Percentiles rank a stretch among this genome's conserved stretches.
Evolutionary conservation across 2,797 vertebrate genomes (phyloP).

Genomic region (Tarsius wallacei): DNA sequence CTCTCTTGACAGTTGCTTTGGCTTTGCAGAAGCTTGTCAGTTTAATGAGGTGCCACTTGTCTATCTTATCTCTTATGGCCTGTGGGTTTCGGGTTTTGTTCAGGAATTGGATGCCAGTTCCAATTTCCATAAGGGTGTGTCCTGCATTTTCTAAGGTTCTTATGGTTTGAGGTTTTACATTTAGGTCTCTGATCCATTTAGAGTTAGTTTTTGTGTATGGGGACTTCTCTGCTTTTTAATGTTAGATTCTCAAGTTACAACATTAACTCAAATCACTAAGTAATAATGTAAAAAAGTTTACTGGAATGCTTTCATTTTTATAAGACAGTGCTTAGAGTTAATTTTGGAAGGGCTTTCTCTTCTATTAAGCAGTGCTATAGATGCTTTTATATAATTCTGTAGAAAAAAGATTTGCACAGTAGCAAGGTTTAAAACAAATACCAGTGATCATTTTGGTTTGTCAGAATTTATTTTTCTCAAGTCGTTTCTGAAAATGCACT

Average conservation of each 20-base stretch:
- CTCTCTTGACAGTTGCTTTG: too few species aligned
- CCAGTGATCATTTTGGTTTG: slow-evolving; percentile 62
- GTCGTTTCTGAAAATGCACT: slow-evolving; percentile 77
- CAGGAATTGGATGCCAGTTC: too few species aligned
- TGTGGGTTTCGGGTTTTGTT: too few species aligned
- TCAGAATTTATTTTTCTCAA: slow-evolving; percentile 81
- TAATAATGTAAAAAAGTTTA: neutral
- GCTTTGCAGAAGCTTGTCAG: too few species aligned
- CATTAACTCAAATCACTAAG: neutral
- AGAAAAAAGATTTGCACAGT: neutral
- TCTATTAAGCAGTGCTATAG: slow-evolving; percentile 5
- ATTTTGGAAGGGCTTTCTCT: neutral
- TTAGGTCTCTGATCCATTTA: too few species aligned
- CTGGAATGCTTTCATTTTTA: neutral
- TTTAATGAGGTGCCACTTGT: too few species aligned
- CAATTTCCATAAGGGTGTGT: too few species aligned
- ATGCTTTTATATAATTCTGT: neutral
- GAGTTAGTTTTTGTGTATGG: too few species aligned
- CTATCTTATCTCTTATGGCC: too few species aligned
- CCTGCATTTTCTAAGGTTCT: too few species aligned
- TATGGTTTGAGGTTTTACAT: too few species aligned
- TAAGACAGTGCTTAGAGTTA: neutral
- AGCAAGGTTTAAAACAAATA: slow-evolving; percentile 63
- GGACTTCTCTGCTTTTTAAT: neutral
- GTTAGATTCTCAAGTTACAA: neutral